phyloP scores from a whole-genome alignment of 2,797 vertebrate species.

The Oreonectes daqikongensis region DNA sequence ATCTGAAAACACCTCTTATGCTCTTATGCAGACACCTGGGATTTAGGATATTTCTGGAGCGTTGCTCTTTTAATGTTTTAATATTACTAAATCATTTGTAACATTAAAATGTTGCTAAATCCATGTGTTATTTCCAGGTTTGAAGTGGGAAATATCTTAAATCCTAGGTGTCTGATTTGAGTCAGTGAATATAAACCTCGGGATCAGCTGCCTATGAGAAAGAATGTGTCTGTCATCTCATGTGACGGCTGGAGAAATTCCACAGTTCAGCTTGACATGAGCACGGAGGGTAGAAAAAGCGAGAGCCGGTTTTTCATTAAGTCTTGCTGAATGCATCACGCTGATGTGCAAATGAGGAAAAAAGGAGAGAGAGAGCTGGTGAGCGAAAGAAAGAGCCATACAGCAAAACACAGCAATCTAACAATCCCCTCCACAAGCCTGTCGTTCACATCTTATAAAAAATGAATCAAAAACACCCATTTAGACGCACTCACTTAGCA shows the following conservation, averaged over 20 bases:
- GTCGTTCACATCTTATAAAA: not conserved
- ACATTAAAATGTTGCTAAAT: no score
- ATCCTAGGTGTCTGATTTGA: no score
- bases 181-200: not conserved
- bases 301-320: slow-evolving; percentile 16
- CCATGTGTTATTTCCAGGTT: no score
- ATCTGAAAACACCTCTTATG: slow-evolving; percentile 22
- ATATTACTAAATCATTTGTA: no score
- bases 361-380: not conserved
- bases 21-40: no score
- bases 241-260: slow-evolving; percentile 44
- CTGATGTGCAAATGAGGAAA: slow-evolving; percentile 34
- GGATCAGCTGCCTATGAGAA: not conserved
- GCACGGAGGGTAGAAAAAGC: not conserved
- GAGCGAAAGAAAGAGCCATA: not conserved
- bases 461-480: not conserved
- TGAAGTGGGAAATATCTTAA: no score
- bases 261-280: slow-evolving; percentile 41
- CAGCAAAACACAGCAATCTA: not conserved
- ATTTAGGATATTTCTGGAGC: no score
- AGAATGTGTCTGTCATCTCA: not conserved
- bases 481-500: not conserved
- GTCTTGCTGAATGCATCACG: slow-evolving; percentile 42
- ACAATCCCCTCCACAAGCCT: not conserved
- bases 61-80: no score